A percentile compares a stretch with the other conserved stretches of the same genome.
These are phyloP conservation scores for Dinocampus coccinellae DNA, from an alignment of 2,888 invertebrate species.

Conservation along the genomic window DNA sequence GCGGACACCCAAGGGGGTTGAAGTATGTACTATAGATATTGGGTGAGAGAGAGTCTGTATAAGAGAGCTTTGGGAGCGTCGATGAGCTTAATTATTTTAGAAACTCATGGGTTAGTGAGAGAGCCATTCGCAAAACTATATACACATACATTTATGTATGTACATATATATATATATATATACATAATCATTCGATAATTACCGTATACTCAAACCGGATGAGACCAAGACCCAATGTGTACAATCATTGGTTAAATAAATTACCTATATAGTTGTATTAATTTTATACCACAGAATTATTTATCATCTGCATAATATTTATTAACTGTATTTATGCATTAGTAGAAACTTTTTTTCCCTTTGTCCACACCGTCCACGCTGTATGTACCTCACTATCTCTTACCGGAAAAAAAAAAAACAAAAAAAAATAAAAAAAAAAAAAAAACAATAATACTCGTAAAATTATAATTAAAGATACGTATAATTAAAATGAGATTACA, in stretches of 20 bases:
- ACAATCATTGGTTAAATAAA: conserved; percentile 18
- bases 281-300: background rate
- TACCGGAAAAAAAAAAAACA: no score
- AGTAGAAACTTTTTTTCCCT: no score
- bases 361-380: no score
- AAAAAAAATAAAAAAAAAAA: background rate
- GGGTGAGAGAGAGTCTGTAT: no score
- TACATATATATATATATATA: no score
- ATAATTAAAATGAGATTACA: background rate
- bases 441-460: background rate
- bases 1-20: conserved; percentile 22
- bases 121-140: conserved; percentile 6
- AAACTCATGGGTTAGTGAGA: conserved; percentile 39
- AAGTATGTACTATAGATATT: background rate
- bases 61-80: conserved; percentile 38
- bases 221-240: conserved; percentile 13
- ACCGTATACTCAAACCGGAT: conserved; percentile 32
- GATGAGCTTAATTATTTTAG: conserved; percentile 42
- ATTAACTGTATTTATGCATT: no score
- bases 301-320: background rate
- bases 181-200: conserved; percentile 34
- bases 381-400: no score
- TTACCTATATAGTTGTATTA: conserved; percentile 13
- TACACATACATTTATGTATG: background rate
- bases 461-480: background rate